phyloP scores from a whole-genome alignment of 2,113 vertebrate species.

The Clupea harengus region DNA sequence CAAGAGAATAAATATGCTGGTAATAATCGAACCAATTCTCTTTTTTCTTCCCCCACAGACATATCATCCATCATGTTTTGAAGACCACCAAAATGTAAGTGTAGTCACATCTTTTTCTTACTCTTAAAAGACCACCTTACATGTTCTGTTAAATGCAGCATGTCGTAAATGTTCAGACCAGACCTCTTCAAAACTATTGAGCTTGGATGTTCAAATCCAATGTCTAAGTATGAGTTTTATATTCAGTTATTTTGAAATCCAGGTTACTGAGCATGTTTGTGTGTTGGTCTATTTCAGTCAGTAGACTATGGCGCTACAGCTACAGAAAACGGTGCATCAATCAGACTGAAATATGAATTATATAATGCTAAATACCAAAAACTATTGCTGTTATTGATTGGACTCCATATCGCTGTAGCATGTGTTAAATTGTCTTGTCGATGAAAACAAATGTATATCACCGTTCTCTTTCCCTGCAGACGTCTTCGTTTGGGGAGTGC shows the following conservation, averaged over 20 bases:
- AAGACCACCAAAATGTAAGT: slow-evolving; percentile 98
- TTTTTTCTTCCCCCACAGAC: slow-evolving; percentile 73
- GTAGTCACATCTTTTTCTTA: neutral
- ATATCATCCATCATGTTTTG: slow-evolving; percentile 96
- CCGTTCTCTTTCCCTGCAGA: slow-evolving; percentile 64
- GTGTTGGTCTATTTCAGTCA: neutral
- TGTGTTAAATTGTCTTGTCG: neutral
- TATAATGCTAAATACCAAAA: too few species aligned
- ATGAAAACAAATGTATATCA: neutral
- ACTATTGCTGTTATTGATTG: neutral
- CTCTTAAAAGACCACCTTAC: neutral
- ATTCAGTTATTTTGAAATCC: neutral
- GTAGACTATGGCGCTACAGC: too few species aligned
- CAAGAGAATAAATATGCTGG: neutral
- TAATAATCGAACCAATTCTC: neutral
- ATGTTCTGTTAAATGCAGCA: too few species aligned
- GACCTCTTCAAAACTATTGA: too few species aligned
- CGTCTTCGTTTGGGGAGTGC: slow-evolving; percentile 84
- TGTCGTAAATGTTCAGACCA: neutral
- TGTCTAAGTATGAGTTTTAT: neutral
- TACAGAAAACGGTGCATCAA: too few species aligned
- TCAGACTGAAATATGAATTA: too few species aligned
- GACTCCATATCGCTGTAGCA: neutral
- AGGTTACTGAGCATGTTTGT: neutral
- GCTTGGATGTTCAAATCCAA: neutral